A percentile compares a stretch with the other conserved stretches of the same genome.
Conservation (phyloP, 2,888 invertebrate genomes). For the Stenoptilia bipunctidactyla region DNA sequence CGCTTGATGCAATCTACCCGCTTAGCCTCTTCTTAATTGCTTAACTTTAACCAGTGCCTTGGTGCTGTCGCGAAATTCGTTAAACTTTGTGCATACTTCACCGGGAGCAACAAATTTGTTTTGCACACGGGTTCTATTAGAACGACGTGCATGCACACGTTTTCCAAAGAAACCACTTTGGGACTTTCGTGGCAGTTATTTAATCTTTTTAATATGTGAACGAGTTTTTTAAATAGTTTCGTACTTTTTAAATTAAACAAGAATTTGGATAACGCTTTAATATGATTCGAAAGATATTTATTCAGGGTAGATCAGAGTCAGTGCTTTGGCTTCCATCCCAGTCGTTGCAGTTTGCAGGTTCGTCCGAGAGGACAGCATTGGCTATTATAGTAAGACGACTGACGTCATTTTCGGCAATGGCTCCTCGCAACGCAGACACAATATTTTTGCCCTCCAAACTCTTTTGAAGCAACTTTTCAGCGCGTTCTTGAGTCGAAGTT, state of each 20-base stretch:
- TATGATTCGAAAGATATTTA: no score
- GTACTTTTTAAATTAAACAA: no score
- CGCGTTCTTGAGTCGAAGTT: constrained; percentile 34
- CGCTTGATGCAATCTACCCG: constrained; percentile 50
- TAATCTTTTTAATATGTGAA: no score
- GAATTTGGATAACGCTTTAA: no score
- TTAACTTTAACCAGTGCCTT: constrained; percentile 52
- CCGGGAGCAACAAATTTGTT: constrained; percentile 23
- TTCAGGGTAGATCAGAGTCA: no score
- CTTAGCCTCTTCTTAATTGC: constrained; percentile 63
- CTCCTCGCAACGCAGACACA: constrained; percentile 29
- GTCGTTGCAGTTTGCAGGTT: no score
- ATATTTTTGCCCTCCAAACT: constrained; percentile 29
- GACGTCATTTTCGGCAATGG: constrained; percentile 18
- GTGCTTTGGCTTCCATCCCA: no score
- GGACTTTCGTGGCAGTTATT: no score
- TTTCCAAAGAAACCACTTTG: no score
- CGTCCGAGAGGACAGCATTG: neutral
- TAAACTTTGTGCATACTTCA: constrained; percentile 48
- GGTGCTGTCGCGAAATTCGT: constrained; percentile 38
- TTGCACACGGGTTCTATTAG: neutral
- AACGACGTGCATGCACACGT: no score
- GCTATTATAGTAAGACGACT: constrained; percentile 17
- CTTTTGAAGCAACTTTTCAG: constrained; percentile 34
- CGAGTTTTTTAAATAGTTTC: no score